Evolutionary conservation across 2,888 invertebrate species (phyloP), one percentile per base, ranked within the genome.

Genomic region (Orchesellides sinensis): DNA sequence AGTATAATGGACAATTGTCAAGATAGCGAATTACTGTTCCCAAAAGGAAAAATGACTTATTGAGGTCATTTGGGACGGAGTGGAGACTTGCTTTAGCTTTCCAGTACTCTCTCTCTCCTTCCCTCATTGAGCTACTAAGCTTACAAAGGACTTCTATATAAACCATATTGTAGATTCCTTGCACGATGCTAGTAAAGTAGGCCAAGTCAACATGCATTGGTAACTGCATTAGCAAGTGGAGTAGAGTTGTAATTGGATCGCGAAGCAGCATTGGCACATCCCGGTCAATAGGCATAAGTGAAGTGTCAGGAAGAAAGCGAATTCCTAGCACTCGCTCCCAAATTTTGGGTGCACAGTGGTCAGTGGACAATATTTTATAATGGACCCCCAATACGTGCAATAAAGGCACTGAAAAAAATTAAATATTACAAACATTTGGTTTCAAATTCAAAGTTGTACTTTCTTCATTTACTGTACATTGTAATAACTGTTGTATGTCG

Each of bases 121-220:
- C 93, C 49, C 93, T 92, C 89, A 94, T 91, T 85, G 92, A 92
- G 85, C 94, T 94, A 74, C 94, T 93, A 84, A 96, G 92, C 90
- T 96, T 95, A 72, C 95, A 93, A 85, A 97, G 93, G 63, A 96
- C 94, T 92, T 98, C 97, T 90, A 97, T 95, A 91, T 96, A 97
- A 83, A 95, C 92, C 85, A 98, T 92, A 90, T 97, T 96, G 92
- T 96, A 98, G 86, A 97, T 92, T 86, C 95, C 94, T 90, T 95
- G 95, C 1, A 97, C 95, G 89, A 97, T 93, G 89, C 95, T 94
- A 0, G 95, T 95, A 91, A 96, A 97, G 90, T 96, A 96, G 69
- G 94, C 97, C 92, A 95, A 94, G 90, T 97, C 96, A 78, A 98
- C 93, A 89, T 95, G 94, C 84, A 95, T 91, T 21, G 98, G 97